Conservation (phyloP, 2,797 vertebrate genomes). For the Schizopygopsis malacanthus region DNA sequence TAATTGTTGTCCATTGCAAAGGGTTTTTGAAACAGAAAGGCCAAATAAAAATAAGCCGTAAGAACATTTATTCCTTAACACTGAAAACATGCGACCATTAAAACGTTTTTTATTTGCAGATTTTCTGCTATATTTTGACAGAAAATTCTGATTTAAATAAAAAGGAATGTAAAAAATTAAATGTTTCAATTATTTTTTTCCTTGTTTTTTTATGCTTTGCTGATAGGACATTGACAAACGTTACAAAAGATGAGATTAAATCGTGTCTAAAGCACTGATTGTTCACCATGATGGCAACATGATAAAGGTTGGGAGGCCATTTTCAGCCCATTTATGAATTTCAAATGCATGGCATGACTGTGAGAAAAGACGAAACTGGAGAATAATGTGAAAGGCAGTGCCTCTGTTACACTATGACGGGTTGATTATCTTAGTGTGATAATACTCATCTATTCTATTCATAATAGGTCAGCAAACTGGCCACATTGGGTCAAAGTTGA, state of each 20-base stretch:
- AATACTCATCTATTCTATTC: neutral
- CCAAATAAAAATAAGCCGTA: neutral
- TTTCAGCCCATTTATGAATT: neutral
- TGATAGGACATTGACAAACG: neutral
- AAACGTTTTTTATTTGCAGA: neutral
- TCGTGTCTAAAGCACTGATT: neutral
- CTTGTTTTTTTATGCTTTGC: neutral
- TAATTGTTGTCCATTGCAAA: neutral
- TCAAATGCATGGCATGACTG: neutral
- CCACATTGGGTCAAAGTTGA: neutral
- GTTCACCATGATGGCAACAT: neutral
- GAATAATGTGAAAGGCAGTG: neutral
- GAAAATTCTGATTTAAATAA: conserved; percentile 1
- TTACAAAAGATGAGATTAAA: neutral
- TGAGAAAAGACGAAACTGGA: neutral
- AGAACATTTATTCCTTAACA: neutral
- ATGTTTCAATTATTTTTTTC: neutral
- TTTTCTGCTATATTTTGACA: neutral
- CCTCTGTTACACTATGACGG: neutral
- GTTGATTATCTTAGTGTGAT: neutral
- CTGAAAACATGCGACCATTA: neutral
- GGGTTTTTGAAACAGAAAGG: neutral
- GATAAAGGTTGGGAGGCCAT: neutral
- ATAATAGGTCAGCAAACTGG: neutral
- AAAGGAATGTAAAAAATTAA: neutral